These are phyloP conservation scores for Lampris incognitus DNA, from an alignment of 2,113 vertebrate genomes.

Conservation along the genomic window DNA sequence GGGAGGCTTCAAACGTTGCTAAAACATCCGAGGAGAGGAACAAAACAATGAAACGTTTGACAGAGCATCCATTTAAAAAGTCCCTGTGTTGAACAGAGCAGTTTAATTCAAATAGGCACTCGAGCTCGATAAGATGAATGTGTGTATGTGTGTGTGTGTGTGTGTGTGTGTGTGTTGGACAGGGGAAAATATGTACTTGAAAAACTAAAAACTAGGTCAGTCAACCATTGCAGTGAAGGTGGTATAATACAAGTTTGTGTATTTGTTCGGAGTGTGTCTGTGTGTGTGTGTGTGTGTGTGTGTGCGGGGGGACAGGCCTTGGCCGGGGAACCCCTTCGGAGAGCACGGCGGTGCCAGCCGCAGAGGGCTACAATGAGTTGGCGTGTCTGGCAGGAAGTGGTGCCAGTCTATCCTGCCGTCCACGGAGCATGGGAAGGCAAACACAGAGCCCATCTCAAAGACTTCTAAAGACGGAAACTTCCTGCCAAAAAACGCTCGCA, in stretches of 20 bases:
- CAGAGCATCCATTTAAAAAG: no score
- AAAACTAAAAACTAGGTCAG: conserved; percentile 52
- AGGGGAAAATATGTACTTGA: conserved; percentile 1
- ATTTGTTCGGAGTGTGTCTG: neutral
- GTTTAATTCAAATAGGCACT: no score
- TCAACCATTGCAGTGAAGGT: conserved; percentile 43
- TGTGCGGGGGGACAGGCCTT: conserved; percentile 7
- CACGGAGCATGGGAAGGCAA: conserved; percentile 83
- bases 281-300: conserved; percentile 8
- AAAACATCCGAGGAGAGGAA: no score
- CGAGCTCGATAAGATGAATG: no score
- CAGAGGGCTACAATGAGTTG: conserved; percentile 59
- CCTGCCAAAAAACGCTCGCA: conserved; percentile 78
- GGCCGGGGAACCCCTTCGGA: conserved; percentile 53
- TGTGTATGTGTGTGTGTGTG: neutral
- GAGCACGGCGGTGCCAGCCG: conserved; percentile 51
- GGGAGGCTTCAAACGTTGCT: no score
- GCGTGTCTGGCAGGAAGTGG: conserved; percentile 49
- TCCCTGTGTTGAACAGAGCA: no score
- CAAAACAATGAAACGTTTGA: no score
- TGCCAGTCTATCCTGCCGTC: conserved; percentile 65
- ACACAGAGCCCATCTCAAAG: conserved; percentile 79
- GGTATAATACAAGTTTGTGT: conserved; percentile 10
- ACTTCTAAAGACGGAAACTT: conserved; percentile 69
- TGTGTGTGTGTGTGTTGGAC: neutral